phyloP scores from a whole-genome alignment of 2,113 vertebrate species.

The Conger conger region DNA sequence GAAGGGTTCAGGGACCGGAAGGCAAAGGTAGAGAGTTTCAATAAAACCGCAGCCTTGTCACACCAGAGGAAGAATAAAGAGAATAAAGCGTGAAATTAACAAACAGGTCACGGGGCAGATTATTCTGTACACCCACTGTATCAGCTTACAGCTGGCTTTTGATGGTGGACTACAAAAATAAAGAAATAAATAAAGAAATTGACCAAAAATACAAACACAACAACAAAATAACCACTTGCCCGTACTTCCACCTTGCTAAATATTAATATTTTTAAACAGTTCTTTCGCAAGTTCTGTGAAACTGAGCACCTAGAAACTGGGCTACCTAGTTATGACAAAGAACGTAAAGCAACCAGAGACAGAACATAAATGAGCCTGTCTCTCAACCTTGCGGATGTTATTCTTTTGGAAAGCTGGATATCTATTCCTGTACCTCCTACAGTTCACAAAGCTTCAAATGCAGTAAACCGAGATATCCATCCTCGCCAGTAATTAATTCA shows the following conservation, averaged over 20 bases:
- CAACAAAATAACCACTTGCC: not conserved
- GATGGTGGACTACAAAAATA: not conserved
- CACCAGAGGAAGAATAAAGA: too few relatives aligned
- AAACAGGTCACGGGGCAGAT: not conserved
- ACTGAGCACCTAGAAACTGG: not conserved
- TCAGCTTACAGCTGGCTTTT: not conserved
- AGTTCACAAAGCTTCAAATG: not conserved
- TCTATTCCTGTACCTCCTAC: not conserved
- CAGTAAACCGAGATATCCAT: not conserved
- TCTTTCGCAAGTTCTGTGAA: not conserved
- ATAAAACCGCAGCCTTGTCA: not conserved
- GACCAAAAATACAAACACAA: not conserved
- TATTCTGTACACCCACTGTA: not conserved
- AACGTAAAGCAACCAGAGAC: not conserved
- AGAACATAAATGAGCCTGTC: not conserved
- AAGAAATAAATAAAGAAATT: slow-evolving; percentile 17
- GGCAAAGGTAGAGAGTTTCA: slow-evolving; percentile 48
- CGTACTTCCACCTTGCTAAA: not conserved
- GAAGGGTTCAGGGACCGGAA: slow-evolving; percentile 60
- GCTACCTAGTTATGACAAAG: not conserved
- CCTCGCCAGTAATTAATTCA: slow-evolving; percentile 17
- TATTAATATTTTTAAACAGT: not conserved
- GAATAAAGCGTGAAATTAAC: not conserved
- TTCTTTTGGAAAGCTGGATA: not conserved
- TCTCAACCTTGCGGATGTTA: not conserved